These are phyloP conservation scores for Merluccius polli DNA, from an alignment of 2,797 vertebrate genomes.

Conservation along the genomic window DNA sequence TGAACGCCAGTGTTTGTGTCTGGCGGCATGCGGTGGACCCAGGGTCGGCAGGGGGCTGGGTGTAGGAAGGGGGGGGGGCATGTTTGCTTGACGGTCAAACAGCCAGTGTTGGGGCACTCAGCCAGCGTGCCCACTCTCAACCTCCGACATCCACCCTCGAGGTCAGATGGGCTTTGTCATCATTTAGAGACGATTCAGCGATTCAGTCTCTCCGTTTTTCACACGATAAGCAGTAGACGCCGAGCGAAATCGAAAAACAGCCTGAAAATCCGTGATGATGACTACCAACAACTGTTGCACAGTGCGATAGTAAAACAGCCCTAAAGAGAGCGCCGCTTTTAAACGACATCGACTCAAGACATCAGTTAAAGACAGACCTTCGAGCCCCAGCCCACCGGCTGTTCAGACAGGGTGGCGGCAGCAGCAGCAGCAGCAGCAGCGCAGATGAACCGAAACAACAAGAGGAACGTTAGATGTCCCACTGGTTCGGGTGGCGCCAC, in stretches of 20 bases:
- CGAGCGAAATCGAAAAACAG: too few species aligned
- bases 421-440: background rate
- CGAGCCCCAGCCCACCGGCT: background rate
- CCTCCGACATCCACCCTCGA: too few species aligned
- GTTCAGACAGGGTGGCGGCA: background rate
- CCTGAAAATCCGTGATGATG: too few species aligned
- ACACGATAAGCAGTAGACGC: too few species aligned
- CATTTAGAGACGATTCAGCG: too few species aligned
- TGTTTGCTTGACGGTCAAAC: background rate
- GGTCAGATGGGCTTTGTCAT: too few species aligned
- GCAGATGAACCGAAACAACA: background rate
- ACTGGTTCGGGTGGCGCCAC: background rate
- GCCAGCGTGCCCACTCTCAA: background rate
- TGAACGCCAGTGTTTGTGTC: background rate
- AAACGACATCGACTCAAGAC: too few species aligned
- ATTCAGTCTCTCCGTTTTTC: too few species aligned
- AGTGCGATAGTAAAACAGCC: too few species aligned
- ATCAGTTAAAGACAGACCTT: too few species aligned
- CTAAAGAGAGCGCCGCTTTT: too few species aligned
- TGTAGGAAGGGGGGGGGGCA: background rate
- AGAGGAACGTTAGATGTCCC: background rate
- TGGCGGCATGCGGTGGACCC: background rate
- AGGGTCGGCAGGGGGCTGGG: background rate
- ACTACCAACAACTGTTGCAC: too few species aligned
- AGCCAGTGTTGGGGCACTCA: background rate